These are phyloP conservation scores for Notarius lentiginosus DNA, from an alignment of 2,113 vertebrate species.

Conservation along the genomic window DNA sequence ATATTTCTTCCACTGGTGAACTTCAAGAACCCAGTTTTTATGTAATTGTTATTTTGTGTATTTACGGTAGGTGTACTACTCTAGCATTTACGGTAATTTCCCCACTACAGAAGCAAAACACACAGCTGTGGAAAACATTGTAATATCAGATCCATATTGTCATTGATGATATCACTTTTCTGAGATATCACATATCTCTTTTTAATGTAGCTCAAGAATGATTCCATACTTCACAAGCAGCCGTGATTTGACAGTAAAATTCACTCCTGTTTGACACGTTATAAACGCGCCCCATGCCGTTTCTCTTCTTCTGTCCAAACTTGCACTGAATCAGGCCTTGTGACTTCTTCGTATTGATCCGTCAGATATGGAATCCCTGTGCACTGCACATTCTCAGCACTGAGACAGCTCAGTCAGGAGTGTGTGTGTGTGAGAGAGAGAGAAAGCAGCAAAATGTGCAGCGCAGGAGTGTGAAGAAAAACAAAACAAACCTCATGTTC, in stretches of 20 bases:
- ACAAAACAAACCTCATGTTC: background rate
- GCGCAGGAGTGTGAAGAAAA: background rate
- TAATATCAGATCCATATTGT: too few relatives aligned
- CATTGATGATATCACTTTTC: too few relatives aligned
- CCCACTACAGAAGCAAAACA: background rate
- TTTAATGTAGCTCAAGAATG: too few relatives aligned
- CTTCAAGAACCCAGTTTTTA: background rate
- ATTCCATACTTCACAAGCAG: background rate
- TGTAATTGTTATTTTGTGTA: background rate
- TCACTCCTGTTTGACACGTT: background rate
- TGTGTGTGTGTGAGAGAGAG: background rate
- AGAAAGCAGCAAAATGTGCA: background rate
- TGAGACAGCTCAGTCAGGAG: background rate
- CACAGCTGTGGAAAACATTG: too few relatives aligned
- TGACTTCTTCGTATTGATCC: background rate
- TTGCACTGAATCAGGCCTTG: background rate
- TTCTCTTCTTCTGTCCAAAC: background rate
- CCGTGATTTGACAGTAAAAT: background rate
- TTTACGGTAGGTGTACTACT: background rate
- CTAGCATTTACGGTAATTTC: background rate
- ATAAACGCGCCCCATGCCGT: background rate
- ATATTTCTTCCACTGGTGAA: background rate
- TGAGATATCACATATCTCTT: too few relatives aligned
- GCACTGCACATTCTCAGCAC: background rate
- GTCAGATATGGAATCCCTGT: background rate